Conservation (phyloP, 1,140 invertebrate species). For the Drosophila sucinea region DNA sequence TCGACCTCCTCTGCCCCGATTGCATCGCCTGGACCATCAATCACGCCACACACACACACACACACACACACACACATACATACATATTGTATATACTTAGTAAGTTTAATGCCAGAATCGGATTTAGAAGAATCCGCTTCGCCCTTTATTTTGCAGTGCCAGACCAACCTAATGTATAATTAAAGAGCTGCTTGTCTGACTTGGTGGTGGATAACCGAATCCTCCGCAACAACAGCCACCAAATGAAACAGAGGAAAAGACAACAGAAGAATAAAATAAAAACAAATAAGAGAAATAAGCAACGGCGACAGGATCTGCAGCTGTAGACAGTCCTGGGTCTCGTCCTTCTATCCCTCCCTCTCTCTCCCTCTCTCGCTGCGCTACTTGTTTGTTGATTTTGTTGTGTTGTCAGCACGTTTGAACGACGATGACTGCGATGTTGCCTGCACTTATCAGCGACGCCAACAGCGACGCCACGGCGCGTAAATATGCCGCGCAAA, state of each 20-base stretch:
- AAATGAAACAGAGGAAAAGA: neutral
- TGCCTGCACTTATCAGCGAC: constrained; percentile 55
- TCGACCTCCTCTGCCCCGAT: too few species aligned
- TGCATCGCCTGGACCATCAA: too few species aligned
- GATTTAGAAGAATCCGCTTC: too few species aligned
- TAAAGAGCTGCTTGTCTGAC: constrained; percentile 48
- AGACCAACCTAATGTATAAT: constrained; percentile 52
- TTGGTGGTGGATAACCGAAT: constrained; percentile 48
- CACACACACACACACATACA: too few species aligned
- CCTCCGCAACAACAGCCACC: constrained; percentile 18
- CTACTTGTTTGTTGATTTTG: constrained; percentile 57
- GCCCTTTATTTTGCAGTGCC: too few species aligned
- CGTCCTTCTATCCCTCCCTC: neutral
- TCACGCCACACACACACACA: too few species aligned
- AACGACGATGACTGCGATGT: constrained; percentile 30
- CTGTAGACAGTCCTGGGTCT: neutral
- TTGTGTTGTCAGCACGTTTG: constrained; percentile 63
- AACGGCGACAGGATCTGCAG: neutral
- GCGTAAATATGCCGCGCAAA: constrained; percentile 55
- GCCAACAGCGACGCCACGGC: constrained; percentile 23
- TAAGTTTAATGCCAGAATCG: too few species aligned
- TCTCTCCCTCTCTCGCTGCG: neutral
- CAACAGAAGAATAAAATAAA: constrained; percentile 18
- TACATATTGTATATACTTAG: too few species aligned
- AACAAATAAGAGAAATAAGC: neutral